Evolutionary conservation across 2,888 invertebrate genomes (phyloP), one percentile per base, ranked within the genome.

Genomic region (Agriotes lineatus): DNA sequence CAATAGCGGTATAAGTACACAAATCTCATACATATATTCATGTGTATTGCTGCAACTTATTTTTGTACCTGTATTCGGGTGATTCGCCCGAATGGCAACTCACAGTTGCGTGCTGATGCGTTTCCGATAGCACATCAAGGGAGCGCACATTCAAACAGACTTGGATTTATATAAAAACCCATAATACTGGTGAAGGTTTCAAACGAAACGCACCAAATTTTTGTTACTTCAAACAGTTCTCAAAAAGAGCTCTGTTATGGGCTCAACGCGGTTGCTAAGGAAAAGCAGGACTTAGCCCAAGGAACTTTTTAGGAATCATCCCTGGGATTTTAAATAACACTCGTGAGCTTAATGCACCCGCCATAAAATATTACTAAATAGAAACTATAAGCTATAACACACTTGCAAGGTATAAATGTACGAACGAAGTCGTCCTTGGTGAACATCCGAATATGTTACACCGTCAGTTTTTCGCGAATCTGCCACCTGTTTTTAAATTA

Each of bases 41-140:
- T 48, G 48, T 48, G 72, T 57, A 66, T 73, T 70, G 52, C 62
- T 61, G 73, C 73, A 70, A 70, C 70, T 72, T 73, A 73, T 73
- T 72, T 72, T 68, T 60, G 67, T 67, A 58, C 67, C 60, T 59
- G 74, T 70, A 74, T 72, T 72, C 70, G 61, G 67, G 69, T 67
- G 72, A 72, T 66, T 69, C 63, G 58, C 59, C 37, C 57, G 58
- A 60, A 60, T 35, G 67, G 61, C 68, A 68, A 59, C 72, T 72
- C 67, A 65, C 65, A 74, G 70, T 70, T 73, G 72, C 73, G 71
- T 72, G 72, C 71, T 76, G 74, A 76, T 76, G 76, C 74, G 74
- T 76, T 76, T 76, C 73, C 74, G 69, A 76, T 76, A 72, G 68
- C 67, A 69, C 70, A 70, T 72, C 65, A 65, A 64, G 52, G 57